These are phyloP conservation scores for Betta splendens DNA, from an alignment of 2,797 vertebrate species.

Conservation along the genomic window DNA sequence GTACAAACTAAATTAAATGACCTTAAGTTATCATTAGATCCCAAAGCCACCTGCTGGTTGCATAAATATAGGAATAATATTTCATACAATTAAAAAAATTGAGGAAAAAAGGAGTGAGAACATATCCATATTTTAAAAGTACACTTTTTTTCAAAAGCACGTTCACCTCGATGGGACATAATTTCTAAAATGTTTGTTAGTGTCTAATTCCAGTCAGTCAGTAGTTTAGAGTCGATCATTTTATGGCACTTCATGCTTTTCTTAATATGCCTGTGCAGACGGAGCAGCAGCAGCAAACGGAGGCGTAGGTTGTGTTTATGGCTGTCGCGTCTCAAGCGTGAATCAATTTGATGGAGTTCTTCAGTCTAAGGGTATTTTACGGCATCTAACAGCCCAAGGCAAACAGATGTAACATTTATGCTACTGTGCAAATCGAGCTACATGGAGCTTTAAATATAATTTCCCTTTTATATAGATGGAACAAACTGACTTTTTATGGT, in stretches of 20 bases:
- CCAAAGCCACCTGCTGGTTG: constrained; percentile 21
- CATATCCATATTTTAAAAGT: neutral
- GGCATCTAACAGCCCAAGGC: constrained; percentile 18
- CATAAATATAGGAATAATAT: constrained; percentile 1
- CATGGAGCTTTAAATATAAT: constrained; percentile 30
- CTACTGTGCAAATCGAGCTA: constrained; percentile 66
- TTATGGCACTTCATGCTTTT: constrained; percentile 41
- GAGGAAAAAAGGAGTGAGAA: constrained; percentile 1
- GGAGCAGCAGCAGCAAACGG: neutral
- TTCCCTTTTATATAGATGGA: constrained; percentile 29
- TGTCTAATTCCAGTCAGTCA: constrained; percentile 1
- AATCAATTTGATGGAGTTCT: constrained; percentile 11
- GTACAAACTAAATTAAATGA: constrained; percentile 39
- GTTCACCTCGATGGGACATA: neutral
- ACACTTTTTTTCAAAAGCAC: neutral
- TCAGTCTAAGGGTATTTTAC: constrained; percentile 37
- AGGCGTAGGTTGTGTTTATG: constrained; percentile 6
- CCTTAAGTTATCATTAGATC: constrained; percentile 16
- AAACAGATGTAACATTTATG: constrained; percentile 39
- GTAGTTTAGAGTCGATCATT: constrained; percentile 23
- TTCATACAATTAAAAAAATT: constrained; percentile 11
- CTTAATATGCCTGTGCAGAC: neutral
- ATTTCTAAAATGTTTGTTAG: constrained; percentile 3
- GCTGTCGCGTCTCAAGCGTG: constrained; percentile 37
- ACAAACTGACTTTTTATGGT: constrained; percentile 30